Base-by-base conservation (phyloP, 2,113 vertebrate species). In the Pardalotus punctatus region DNA sequence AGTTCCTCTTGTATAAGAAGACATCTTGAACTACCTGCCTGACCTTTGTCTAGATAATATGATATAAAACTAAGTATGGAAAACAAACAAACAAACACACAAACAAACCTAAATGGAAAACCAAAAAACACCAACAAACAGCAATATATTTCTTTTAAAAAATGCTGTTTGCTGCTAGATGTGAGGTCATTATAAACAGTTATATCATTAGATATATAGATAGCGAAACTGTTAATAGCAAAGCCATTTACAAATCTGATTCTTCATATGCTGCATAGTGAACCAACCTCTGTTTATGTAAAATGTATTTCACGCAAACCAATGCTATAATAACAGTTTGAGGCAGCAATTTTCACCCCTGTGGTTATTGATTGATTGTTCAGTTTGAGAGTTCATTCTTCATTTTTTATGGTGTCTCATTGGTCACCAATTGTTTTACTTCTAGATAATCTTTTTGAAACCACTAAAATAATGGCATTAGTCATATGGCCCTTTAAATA, bases 91-190 rank as follows among this genome's bases (percentile, higher is more conserved):
- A 28, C 21, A 9, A 28, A 22, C 20, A 35, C 51, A 31, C 12
- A 54, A 73, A 35, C 35, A 53, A 71, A 2, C 4, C 5, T 23
- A 40, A 28, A 28, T 3, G 1, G 19, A 43, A 25, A 27, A 15
- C 1, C 2, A 12, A 29, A 42, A 33, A 21, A 11, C 1, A 0
- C 0, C 25, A 33, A 19, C 17, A 57, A 33, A 4, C 3, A 24
- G 2, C 11, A 31, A 47, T 11, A 16, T 27, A n/a, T 79, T 50
- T 62, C 1, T 57, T 81, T 65, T 4, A 1, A 38, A 86, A 48
- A 45, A 13, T 21, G 3, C 1, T 71, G 3, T 48, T 76, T 58
- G 29, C 4, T 73, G 6, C 4, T 73, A 27, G 3, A 56, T 43
- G 1, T 54, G 29, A 82, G 25, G 15, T 51, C 12, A 42, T 35